Evolutionary conservation across 2,797 vertebrate genomes (phyloP).

Genomic region (Chanos chanos): DNA sequence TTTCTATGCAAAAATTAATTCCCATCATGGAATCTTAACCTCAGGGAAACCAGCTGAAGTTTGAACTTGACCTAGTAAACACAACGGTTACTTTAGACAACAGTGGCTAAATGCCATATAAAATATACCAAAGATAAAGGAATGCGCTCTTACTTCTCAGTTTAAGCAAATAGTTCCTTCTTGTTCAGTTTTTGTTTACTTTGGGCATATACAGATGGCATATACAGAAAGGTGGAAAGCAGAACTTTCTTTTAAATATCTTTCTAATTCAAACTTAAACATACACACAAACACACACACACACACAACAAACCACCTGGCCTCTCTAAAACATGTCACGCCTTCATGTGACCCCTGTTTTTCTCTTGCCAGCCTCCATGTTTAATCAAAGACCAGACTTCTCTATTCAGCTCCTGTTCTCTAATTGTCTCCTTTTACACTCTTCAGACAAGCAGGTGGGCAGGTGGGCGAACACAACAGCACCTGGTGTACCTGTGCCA

Average conservation of each 20-base stretch:
- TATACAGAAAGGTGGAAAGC: no score
- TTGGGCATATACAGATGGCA: no score
- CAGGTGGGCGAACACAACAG: conserved; percentile 53
- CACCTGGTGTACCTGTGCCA: conserved; percentile 60
- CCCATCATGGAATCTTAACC: conserved; percentile 7
- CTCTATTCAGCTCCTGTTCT: not conserved
- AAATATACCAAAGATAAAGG: no score
- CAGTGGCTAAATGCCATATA: no score
- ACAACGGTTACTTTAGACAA: no score
- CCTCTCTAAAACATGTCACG: conserved; percentile 9
- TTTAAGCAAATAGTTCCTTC: no score
- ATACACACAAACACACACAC: not conserved
- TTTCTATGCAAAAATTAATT: conserved; percentile 6
- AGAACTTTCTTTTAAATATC: no score
- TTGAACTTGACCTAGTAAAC: no score
- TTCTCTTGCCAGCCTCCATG: conserved; percentile 23
- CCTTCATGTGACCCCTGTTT: conserved; percentile 1
- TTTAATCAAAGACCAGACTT: conserved; percentile 31
- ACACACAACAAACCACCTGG: conserved; percentile 5
- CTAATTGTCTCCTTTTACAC: conserved; percentile 50
- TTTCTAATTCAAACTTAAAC: not conserved
- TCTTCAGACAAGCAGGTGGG: conserved; percentile 48
- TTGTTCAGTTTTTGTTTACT: no score
- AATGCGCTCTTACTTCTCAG: no score
- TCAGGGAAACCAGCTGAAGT: no score